A percentile compares a stretch with the other conserved stretches of the same genome.
These are phyloP conservation scores for Drosophila saltans DNA, from an alignment of 1,140 invertebrate genomes.

Conservation along the genomic window DNA sequence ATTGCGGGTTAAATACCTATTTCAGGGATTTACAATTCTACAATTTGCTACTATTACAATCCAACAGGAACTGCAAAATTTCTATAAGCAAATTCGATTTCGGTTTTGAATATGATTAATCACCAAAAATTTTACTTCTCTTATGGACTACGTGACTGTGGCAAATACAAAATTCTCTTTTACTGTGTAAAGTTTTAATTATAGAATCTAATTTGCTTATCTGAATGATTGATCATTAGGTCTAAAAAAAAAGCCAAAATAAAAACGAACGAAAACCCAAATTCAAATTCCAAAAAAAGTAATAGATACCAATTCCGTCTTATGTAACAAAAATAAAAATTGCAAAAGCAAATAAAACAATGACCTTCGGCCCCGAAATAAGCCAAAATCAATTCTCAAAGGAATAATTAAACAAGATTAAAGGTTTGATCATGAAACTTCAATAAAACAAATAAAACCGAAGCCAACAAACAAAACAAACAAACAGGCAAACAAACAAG, in stretches of 20 bases:
- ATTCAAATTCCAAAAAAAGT: conserved; percentile 46
- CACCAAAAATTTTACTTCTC: conserved; percentile 34
- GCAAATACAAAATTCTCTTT: conserved; percentile 47
- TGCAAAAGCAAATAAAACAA: conserved; percentile 61
- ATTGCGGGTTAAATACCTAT: neutral
- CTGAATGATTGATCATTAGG: conserved; percentile 75
- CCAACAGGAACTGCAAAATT: conserved; percentile 54
- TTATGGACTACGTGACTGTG: conserved; percentile 69
- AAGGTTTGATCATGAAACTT: conserved; percentile 75
- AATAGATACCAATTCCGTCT: conserved; percentile 57
- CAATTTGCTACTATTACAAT: too few relatives aligned
- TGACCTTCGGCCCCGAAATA: conserved; percentile 54
- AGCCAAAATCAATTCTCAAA: conserved; percentile 56
- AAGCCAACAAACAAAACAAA: conserved; percentile 56
- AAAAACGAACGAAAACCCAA: neutral
- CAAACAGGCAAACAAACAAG: conserved; percentile 63
- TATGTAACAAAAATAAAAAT: conserved; percentile 75
- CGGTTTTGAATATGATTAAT: conserved; percentile 60
- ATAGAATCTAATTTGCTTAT: conserved; percentile 77
- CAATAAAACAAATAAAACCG: conserved; percentile 63
- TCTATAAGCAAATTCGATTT: conserved; percentile 2
- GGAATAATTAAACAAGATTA: conserved; percentile 71
- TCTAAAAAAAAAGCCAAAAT: conserved; percentile 35
- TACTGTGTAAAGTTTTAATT: conserved; percentile 66
- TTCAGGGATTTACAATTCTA: conserved; percentile 3